phyloP scores from a whole-genome alignment of 2,888 invertebrate species.

The Ennomos fuscantarius region DNA sequence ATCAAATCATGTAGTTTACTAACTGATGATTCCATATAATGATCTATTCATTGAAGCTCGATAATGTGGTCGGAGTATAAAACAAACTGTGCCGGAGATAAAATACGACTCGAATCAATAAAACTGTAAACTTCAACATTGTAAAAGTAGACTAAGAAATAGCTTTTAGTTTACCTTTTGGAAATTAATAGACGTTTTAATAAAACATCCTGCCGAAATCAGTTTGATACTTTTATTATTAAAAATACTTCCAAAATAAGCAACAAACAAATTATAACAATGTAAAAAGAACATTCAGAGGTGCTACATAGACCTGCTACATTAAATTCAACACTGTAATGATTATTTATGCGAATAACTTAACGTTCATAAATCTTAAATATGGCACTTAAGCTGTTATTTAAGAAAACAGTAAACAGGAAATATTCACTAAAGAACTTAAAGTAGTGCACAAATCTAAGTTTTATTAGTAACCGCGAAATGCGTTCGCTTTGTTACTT shows the following conservation, averaged over 20 bases:
- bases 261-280: constrained; percentile 83
- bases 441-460: constrained; percentile 35
- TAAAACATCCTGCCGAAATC: constrained; percentile 73
- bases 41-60: neutral
- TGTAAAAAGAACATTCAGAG: constrained; percentile 74
- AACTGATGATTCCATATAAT: no score
- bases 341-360: constrained; percentile 44
- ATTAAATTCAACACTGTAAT: constrained; percentile 67
- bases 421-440: constrained; percentile 11
- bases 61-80: constrained; percentile 5
- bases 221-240: constrained; percentile 74
- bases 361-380: constrained; percentile 43
- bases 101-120: constrained; percentile 1
- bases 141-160: constrained; percentile 43
- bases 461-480: constrained; percentile 27
- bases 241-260: constrained; percentile 83
- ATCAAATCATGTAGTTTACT: no score
- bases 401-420: constrained; percentile 28
- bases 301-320: constrained; percentile 67
- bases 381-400: constrained; percentile 61
- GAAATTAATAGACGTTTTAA: constrained; percentile 68
- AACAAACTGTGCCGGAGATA: constrained; percentile 7
- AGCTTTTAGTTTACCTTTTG: constrained; percentile 56
- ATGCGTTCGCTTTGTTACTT: constrained; percentile 28
- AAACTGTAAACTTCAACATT: constrained; percentile 24